Evolutionary conservation across 2,113 vertebrate species (phyloP).

Genomic region (Dicerorhinus sumatrensis): DNA sequence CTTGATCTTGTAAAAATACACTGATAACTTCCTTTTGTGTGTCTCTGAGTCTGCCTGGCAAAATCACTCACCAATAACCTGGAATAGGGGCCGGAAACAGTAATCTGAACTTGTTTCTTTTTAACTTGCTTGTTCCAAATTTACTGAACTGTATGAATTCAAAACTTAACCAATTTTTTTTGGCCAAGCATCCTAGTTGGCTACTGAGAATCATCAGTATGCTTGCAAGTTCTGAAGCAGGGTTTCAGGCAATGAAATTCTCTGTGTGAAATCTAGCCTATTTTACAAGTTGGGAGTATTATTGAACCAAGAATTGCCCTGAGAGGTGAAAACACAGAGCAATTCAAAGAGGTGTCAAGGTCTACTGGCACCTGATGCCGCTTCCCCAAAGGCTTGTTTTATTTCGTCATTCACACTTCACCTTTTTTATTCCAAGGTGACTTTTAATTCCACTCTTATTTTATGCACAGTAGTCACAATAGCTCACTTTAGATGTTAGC

Average conservation of each 20-base stretch:
- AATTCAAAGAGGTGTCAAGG: slow-evolving; percentile 20
- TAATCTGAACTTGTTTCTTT: not conserved
- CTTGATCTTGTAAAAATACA: not conserved
- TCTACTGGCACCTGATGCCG: not conserved
- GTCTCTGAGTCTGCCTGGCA: not conserved
- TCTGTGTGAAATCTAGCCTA: slow-evolving; percentile 28
- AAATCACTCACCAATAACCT: not conserved
- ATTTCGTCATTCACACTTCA: slow-evolving; percentile 56
- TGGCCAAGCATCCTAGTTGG: not conserved
- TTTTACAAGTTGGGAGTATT: not conserved
- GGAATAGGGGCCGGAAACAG: not conserved
- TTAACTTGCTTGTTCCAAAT: not conserved
- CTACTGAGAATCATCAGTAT: slow-evolving; percentile 34
- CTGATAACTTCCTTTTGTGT: not conserved
- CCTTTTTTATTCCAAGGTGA: slow-evolving; percentile 69
- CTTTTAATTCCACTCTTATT: slow-evolving; percentile 60
- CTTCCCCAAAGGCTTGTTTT: not conserved
- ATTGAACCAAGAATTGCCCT: slow-evolving; percentile 6
- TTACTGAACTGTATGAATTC: not conserved
- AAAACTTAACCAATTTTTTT: not conserved
- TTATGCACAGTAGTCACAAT: slow-evolving; percentile 46
- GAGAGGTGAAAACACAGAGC: slow-evolving; percentile 30
- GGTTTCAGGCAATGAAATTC: slow-evolving; percentile 33
- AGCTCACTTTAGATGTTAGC: slow-evolving; percentile 47
- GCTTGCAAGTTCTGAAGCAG: slow-evolving; percentile 25